These are phyloP conservation scores for Ascidia mentula DNA, from an alignment of 23 tunicate species.

Conservation along the genomic window DNA sequence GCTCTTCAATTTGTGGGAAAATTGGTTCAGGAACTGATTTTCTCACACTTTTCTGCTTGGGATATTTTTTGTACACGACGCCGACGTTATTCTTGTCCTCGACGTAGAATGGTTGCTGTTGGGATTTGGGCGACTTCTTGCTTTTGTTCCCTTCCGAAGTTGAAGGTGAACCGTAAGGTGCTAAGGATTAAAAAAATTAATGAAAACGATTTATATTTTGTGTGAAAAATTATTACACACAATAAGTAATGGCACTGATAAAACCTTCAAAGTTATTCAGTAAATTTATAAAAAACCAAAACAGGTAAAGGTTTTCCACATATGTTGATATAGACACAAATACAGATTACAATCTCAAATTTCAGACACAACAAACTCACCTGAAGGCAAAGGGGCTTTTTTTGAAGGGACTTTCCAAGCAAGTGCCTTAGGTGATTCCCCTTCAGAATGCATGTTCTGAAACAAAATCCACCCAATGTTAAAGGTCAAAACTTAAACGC, in stretches of 20 bases:
- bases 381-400: slow-evolving; percentile 69
- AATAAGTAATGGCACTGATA: no score
- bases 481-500: background rate
- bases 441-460: slow-evolving; percentile 12
- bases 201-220: no score
- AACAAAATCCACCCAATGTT: background rate
- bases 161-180: background rate
- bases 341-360: no score
- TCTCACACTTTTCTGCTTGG: slow-evolving; percentile 79
- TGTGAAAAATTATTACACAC: no score
- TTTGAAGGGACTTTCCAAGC: slow-evolving; percentile 65
- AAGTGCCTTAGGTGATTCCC: slow-evolving; percentile 31
- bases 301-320: no score
- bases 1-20: slow-evolving; percentile 78
- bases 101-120: slow-evolving; percentile 51
- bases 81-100: slow-evolving; percentile 73
- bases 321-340: no score
- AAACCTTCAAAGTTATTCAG: no score
- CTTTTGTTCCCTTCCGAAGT: slow-evolving; percentile 4
- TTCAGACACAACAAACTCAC: slow-evolving; percentile 20
- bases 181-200: no score
- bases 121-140: slow-evolving; percentile 8
- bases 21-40: slow-evolving; percentile 85
- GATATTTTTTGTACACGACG: slow-evolving; percentile 52
- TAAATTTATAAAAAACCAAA: background rate